Base-by-base conservation (phyloP, 1,140 invertebrate species). In the Temnothorax longispinosus region DNA sequence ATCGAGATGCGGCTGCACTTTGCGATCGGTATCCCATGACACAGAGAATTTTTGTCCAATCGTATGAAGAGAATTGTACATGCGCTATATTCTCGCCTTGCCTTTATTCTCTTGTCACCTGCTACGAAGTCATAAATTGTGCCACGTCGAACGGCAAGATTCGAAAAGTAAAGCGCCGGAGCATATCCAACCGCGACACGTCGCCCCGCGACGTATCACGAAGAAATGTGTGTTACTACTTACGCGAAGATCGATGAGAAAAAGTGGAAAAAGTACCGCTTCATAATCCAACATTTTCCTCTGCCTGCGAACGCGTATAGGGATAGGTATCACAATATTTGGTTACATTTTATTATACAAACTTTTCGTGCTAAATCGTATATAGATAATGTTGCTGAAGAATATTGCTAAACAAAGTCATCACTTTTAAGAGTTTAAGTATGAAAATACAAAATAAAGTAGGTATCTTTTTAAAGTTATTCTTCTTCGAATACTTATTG, bases 101-200 rank as follows among this genome's bases (percentile, higher is more conserved):
- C 35, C 18, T 74, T 75, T 38, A 74, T 84, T 75, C 80, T 75
- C 80, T 50, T 50, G 80, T 84, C 80, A 84, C 56, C 41, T 75
- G 69, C 69, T 50, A 15, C 69, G 13, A 82, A 84, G 80, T 82
- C 80, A 75, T 84, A 84, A 84, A 84, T 84, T 84, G 41, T 41
- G 41, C 11, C 54, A 62, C 44, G 69, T 75, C 80, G 69, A 74
- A 82, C n/a, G 54, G 21, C 52, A 56, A 82, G 60, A 84, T 60
- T 35, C 69, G 41, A 44, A 60, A 32, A 58, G 54, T 71, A 38
- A 11, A 47, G 72, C 52, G 27, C 41, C n/a, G 50, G 41, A 74
- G 80, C 75, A 60, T 84, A 84, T 84, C 80, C 80, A 69, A 84
- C 69, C 67, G 50, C 62, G 47, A 80, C 67, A 82, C 67, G 21